Evolutionary conservation across 2,113 vertebrate genomes (phyloP), one percentile per base, ranked within the genome.

Genomic region (Verasper variegatus): DNA sequence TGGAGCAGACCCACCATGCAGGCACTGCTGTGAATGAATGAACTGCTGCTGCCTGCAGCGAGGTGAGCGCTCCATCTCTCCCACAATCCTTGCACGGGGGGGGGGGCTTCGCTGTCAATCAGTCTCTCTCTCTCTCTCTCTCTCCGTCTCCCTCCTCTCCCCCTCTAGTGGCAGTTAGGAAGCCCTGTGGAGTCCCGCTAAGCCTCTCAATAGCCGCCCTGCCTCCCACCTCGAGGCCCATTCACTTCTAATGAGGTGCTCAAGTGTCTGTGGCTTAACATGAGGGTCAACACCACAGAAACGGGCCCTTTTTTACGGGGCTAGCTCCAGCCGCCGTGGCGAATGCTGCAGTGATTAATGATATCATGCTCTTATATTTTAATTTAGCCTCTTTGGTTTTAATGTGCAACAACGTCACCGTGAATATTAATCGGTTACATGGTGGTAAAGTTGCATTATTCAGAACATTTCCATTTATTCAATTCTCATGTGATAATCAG

Each of bases 181-280:
- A 89, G 84, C 84, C 86, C 89, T 63, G 84, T 88, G 86, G 89
- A 89, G 86, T 84, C 87, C 82, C 49, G 64, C 86, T 90, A 86
- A 92, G 92, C 80, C 84, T 84, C 86, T 92, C 88, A 89, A 85
- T 90, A 51, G 86, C 86, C 49, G 78, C 89, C 80, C 81, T 78
- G 76, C 83, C 89, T 85, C 88, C 91, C 88, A 89, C 83, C 92
- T 92, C 65, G 24, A 88, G 82, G 72, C 88, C 84, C 88, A 89
- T 92, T 93, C 88, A 90, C 86, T 83, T 87, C 87, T 91, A 92
- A 92, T 92, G 89, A 92, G 87, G 79, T 90, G 87, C 86, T 92
- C 86, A 84, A 91, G 90, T 91, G 88, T 89, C 86, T 88, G 58
- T 74, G 80, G 87, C 81, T 90, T 87, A 88, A 89, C 89, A 88